phyloP scores from a whole-genome alignment of 2,888 invertebrate species.

The Acanthosepion esculentum region DNA sequence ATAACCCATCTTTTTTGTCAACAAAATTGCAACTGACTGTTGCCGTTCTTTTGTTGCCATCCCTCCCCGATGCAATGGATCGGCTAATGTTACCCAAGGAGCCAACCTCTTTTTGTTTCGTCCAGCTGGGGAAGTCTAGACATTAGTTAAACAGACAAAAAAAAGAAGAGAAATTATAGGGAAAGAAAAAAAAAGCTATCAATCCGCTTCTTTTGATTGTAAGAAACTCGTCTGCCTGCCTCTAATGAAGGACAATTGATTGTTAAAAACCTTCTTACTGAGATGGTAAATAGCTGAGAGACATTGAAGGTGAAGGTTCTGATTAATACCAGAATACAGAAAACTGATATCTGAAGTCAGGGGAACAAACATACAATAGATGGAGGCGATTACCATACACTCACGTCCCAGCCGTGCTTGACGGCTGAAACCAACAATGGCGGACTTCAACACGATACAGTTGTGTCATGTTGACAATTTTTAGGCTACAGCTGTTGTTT shows the following conservation, averaged over 20 bases:
- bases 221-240: neutral
- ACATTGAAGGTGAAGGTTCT: neutral
- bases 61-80: neutral
- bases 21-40: too few species aligned
- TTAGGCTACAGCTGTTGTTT: neutral
- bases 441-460: neutral
- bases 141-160: neutral
- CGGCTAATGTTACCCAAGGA: neutral
- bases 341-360: neutral
- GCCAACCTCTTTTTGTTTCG: constrained; percentile 10
- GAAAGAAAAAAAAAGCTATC: neutral
- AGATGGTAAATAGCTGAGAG: neutral
- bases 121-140: neutral
- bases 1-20: neutral
- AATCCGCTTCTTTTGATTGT: neutral
- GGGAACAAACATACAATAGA: neutral
- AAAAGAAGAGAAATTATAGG: neutral
- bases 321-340: neutral
- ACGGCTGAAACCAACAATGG: neutral
- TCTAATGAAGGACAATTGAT: constrained; percentile 22
- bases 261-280: neutral
- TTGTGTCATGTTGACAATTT: neutral
- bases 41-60: neutral
- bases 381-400: neutral
- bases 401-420: neutral